phyloP scores from a whole-genome alignment of 2,797 vertebrate genomes.

The Fistularia tabacaria region DNA sequence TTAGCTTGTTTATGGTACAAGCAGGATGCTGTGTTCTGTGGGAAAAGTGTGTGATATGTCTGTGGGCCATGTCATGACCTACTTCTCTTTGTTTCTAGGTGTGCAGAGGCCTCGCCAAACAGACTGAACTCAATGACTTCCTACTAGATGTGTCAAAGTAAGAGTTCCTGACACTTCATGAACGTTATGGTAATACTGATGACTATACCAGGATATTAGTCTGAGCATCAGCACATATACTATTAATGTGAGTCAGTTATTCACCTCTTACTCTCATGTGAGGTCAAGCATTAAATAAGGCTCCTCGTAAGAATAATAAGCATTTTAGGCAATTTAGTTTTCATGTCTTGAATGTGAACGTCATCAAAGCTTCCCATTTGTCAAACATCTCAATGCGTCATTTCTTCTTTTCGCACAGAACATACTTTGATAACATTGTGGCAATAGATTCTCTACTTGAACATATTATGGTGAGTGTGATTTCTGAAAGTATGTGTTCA shows the following conservation, averaged over 20 bases:
- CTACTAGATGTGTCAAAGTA: slow-evolving; percentile 99
- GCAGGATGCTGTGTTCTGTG: slow-evolving; percentile 21
- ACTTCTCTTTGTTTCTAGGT: slow-evolving; percentile 75
- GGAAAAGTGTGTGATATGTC: slow-evolving; percentile 12
- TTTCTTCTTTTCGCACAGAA: slow-evolving; percentile 83
- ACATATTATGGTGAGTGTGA: slow-evolving; percentile 97
- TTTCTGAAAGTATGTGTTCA: slow-evolving; percentile 55
- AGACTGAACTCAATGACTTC: slow-evolving; percentile 98
- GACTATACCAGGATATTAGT: slow-evolving; percentile 4
- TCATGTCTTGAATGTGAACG: slow-evolving; percentile 59
- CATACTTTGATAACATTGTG: slow-evolving; percentile 99
- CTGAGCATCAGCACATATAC: neutral
- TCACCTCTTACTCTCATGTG: slow-evolving; percentile 7
- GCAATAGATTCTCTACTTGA: slow-evolving; percentile 99
- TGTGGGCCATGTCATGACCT: slow-evolving; percentile 18
- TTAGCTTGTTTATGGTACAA: slow-evolving; percentile 23
- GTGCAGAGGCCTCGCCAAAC: slow-evolving; percentile 95
- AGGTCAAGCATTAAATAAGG: slow-evolving; percentile 14
- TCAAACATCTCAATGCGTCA: slow-evolving; percentile 62
- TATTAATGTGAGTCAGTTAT: slow-evolving; percentile 11
- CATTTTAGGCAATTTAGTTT: slow-evolving; percentile 37
- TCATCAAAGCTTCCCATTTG: slow-evolving; percentile 62
- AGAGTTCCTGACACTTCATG: slow-evolving; percentile 59
- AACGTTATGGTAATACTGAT: neutral
- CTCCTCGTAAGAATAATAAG: slow-evolving; percentile 2